A percentile compares a stretch with the other conserved stretches of the same genome.
Conservation (phyloP, 2,888 invertebrate genomes). For the Brenthis daphne region DNA sequence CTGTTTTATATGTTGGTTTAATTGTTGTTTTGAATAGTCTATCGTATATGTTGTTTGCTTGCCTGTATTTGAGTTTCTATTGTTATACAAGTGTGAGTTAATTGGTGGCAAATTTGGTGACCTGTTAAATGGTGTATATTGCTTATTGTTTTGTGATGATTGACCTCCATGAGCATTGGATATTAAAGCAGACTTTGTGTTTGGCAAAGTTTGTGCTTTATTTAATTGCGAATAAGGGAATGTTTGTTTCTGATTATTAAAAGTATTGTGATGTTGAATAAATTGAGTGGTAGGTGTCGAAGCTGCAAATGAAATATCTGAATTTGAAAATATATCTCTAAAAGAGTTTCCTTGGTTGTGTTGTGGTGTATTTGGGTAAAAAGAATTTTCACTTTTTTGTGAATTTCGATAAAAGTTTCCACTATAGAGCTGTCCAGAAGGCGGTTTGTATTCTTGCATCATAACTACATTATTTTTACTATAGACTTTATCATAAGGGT, state of each 20-base stretch:
- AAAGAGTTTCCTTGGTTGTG: constrained; percentile 50
- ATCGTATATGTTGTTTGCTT: constrained; percentile 45
- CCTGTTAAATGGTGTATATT: constrained; percentile 40
- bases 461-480: constrained; percentile 65
- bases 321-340: constrained; percentile 49
- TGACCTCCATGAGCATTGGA: constrained; percentile 55
- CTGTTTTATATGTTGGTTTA: constrained; percentile 43
- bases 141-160: constrained; percentile 42
- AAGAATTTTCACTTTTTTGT: constrained; percentile 58
- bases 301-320: constrained; percentile 57
- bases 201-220: constrained; percentile 10
- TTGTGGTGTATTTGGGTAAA: constrained; percentile 63
- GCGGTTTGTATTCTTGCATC: constrained; percentile 75
- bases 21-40: constrained; percentile 54
- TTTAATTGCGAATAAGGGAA: constrained; percentile 35
- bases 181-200: constrained; percentile 41
- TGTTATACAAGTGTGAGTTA: constrained; percentile 40
- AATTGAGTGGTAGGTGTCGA: constrained; percentile 66
- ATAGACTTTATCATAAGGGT: constrained; percentile 63
- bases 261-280: constrained; percentile 42
- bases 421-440: constrained; percentile 66
- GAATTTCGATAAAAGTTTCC: constrained; percentile 58
- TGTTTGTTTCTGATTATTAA: constrained; percentile 59
- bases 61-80: constrained; percentile 47
- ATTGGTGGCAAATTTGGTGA: constrained; percentile 3